These are phyloP conservation scores for Mnemiopsis leidyi DNA, from an alignment of 37 sponge, comb jelly and placozoan genomes.

Conservation along the genomic window DNA sequence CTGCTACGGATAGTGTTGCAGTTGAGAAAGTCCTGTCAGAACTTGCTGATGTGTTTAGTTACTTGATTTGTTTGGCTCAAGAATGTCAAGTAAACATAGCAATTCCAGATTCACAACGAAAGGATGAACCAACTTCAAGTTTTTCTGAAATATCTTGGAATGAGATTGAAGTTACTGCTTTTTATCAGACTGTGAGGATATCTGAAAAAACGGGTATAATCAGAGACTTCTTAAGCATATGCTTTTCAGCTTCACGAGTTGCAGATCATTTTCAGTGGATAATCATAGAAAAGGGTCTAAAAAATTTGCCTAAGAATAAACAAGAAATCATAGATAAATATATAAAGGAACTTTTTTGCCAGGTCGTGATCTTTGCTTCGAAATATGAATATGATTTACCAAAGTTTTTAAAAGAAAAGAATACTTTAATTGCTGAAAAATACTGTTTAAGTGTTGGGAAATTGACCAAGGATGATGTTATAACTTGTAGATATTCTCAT, in stretches of 20 bases:
- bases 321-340: neutral
- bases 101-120: neutral
- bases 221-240: neutral
- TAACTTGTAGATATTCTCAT: neutral
- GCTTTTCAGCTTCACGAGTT: neutral
- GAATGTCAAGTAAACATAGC: slow-evolving; percentile 22
- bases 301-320: neutral
- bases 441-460: neutral
- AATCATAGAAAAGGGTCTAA: neutral
- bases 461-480: neutral
- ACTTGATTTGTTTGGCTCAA: slow-evolving; percentile 19
- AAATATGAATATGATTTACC: slow-evolving; percentile 17
- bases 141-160: neutral
- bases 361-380: neutral
- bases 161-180: neutral
- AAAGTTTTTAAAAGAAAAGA: neutral
- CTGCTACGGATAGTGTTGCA: neutral
- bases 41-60: slow-evolving; percentile 8
- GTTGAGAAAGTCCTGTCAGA: neutral
- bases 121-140: neutral
- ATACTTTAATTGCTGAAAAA: neutral
- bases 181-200: neutral
- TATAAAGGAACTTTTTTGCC: neutral
- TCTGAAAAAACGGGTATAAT: neutral
- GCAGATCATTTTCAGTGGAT: neutral